Base-by-base conservation (phyloP, 2,113 vertebrate genomes). In the Hyla sarda region DNA sequence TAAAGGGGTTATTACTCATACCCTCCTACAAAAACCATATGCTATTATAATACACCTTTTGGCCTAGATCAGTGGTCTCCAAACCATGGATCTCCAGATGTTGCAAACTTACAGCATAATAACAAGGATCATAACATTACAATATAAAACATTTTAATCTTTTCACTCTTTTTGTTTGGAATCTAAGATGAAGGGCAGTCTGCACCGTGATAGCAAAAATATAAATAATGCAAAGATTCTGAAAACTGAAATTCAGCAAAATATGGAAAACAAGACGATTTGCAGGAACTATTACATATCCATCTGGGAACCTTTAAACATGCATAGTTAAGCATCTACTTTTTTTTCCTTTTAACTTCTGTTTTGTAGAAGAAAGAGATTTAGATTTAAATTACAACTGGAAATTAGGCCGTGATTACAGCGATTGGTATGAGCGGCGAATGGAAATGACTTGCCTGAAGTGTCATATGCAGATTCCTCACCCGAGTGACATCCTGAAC, bases 301-400 rank as follows among this genome's bases (percentile, higher is more conserved):
- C 84, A 80, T 86, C 84, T 86, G 84, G 84, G 84, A 86, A 50
- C 77, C 84, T 80, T 81, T 69, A 86, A 86, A 80, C 76, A 79
- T 60, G 84, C 76, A 72, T 32, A 81, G 60, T 71, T 37, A 80
- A 86, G 62, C 76, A 72, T 60, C 34, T 47, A 54, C 17, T 62
- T 76, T 76, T 76, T 76, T 76, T 60, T 65, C 12, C 45, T 9
- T 25, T 76, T 34, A 25, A 67, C 45, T 67, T 28, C 45, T 25
- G 34, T 69, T 81, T 73, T 16, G 34, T 56, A 52, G 34, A 72
- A 81, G 76, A 58, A 86, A 81, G 12, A 80, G 65, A 86, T 72
- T 81, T 80, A 37, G 76, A 86, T 80, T 79, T 86, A 80, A 86
- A 86, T 86, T 72, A 72, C 76, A 86, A 72, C 84, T 86, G 77